Percentiles rank a stretch among this genome's conserved stretches.
phyloP scores from a whole-genome alignment of 2,888 invertebrate species.

The Spodoptera littoralis region DNA sequence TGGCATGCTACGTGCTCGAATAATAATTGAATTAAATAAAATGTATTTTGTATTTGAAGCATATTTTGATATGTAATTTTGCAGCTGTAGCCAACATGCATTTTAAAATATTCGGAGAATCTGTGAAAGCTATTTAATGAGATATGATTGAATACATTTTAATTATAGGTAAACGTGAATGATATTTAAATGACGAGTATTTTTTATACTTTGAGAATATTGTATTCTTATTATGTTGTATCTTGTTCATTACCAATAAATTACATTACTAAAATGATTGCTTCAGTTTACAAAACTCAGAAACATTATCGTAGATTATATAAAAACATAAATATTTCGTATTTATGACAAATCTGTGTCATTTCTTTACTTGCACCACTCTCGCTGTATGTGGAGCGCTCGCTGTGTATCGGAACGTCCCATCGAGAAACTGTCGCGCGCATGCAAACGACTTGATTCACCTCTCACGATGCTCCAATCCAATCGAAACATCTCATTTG shows the following conservation, averaged over 20 bases:
- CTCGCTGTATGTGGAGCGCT: conserved; percentile 5
- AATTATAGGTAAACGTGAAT: too few relatives aligned
- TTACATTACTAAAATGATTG: too few relatives aligned
- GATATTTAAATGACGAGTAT: too few relatives aligned
- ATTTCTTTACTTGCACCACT: conserved; percentile 19
- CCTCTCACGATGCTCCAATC: conserved; percentile 32
- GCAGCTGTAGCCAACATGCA: neutral
- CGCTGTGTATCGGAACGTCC: conserved; percentile 55
- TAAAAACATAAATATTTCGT: too few relatives aligned
- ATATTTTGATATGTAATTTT: neutral
- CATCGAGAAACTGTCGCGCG: conserved; percentile 52
- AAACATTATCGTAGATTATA: too few relatives aligned
- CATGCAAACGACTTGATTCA: conserved; percentile 65
- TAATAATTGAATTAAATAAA: conserved; percentile 38
- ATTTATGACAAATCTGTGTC: neutral
- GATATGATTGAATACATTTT: too few relatives aligned
- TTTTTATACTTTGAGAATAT: too few relatives aligned
- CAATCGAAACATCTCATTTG: conserved; percentile 18
- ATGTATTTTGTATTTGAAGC: conserved; percentile 24
- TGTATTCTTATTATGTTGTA: too few relatives aligned
- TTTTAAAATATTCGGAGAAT: neutral
- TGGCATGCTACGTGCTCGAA: conserved; percentile 32
- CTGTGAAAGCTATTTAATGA: neutral
- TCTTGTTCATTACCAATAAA: too few relatives aligned
- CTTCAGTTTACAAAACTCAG: too few relatives aligned